Evolutionary conservation across 2,797 vertebrate species (phyloP).

Genomic region (Chaunax sp.): DNA sequence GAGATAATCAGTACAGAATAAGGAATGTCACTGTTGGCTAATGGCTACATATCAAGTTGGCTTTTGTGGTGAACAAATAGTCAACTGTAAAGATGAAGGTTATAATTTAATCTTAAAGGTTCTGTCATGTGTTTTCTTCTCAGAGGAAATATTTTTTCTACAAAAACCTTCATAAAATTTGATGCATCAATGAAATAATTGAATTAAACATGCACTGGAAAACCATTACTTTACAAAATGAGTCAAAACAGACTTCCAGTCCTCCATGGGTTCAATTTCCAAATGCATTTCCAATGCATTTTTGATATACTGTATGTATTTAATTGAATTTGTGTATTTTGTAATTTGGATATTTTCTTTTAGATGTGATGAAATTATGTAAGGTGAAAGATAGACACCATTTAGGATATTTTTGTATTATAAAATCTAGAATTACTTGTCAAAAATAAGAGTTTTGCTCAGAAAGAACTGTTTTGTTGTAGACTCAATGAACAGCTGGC

Average conservation of each 20-base stretch:
- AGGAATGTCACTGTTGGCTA: conserved; percentile 8
- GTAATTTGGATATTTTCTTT: conserved; percentile 66
- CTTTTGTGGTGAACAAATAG: conserved; percentile 44
- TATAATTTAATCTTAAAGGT: conserved; percentile 29
- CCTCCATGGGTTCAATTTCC: conserved; percentile 34
- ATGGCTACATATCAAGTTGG: conserved; percentile 13
- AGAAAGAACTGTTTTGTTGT: conserved; percentile 36
- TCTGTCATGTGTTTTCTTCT: conserved; percentile 12
- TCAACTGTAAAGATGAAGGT: conserved; percentile 26
- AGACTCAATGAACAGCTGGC: not conserved
- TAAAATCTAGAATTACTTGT: conserved; percentile 24
- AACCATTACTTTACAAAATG: conserved; percentile 40
- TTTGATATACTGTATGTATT: conserved; percentile 69
- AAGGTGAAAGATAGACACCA: conserved; percentile 36
- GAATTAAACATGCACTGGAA: conserved; percentile 62
- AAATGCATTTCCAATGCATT: conserved; percentile 41
- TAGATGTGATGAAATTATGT: conserved; percentile 53
- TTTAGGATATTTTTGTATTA: conserved; percentile 72
- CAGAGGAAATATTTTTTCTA: conserved; percentile 10
- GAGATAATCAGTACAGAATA: conserved; percentile 6
- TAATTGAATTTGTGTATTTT: conserved; percentile 70
- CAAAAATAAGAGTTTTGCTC: conserved; percentile 22
- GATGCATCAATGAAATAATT: conserved; percentile 16
- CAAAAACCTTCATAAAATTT: conserved; percentile 62
- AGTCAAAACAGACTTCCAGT: conserved; percentile 24